Evolutionary conservation across 92 coral and sea anemone genomes (phyloP).

Genomic region (Chrysogorgia sp.): DNA sequence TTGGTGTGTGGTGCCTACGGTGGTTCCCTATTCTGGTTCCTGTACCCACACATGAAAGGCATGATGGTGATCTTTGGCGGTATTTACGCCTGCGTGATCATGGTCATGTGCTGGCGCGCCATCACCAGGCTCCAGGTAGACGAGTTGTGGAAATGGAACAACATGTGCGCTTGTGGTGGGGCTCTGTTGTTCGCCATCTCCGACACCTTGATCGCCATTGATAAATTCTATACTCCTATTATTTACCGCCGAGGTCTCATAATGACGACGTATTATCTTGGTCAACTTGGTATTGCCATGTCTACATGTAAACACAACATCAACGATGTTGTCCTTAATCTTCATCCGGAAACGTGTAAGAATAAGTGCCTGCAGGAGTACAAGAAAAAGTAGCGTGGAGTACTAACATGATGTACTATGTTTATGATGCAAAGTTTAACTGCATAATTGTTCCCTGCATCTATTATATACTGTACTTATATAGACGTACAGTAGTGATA

Average conservation of each 20-base stretch:
- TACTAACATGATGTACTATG: too few relatives aligned
- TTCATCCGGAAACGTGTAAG: slow-evolving; percentile 32
- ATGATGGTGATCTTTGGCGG: slow-evolving; percentile 71
- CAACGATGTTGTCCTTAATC: slow-evolving; percentile 39
- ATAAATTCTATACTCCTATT: slow-evolving; percentile 87
- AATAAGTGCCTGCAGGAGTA: slow-evolving; percentile 13
- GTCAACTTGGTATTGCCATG: slow-evolving; percentile 92
- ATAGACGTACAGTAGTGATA: too few relatives aligned
- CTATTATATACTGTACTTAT: too few relatives aligned
- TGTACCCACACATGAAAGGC: slow-evolving; percentile 79
- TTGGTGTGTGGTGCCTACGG: slow-evolving; percentile 60
- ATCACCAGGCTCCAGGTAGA: slow-evolving; percentile 73
- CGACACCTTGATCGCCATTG: slow-evolving; percentile 79
- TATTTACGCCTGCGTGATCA: slow-evolving; percentile 66
- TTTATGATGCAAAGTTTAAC: neutral
- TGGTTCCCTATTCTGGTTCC: slow-evolving; percentile 55
- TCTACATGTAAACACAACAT: slow-evolving; percentile 77
- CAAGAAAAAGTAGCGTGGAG: slow-evolving; percentile 7
- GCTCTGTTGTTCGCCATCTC: slow-evolving; percentile 87
- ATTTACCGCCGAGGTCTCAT: slow-evolving; percentile 72
- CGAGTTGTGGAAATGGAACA: slow-evolving; percentile 94
- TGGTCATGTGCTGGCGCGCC: slow-evolving; percentile 88
- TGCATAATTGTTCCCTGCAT: neutral
- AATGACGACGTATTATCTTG: slow-evolving; percentile 89
- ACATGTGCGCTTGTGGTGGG: slow-evolving; percentile 93